Base-by-base conservation (phyloP, 1,140 invertebrate genomes). In the Cardiocondyla obscurior region DNA sequence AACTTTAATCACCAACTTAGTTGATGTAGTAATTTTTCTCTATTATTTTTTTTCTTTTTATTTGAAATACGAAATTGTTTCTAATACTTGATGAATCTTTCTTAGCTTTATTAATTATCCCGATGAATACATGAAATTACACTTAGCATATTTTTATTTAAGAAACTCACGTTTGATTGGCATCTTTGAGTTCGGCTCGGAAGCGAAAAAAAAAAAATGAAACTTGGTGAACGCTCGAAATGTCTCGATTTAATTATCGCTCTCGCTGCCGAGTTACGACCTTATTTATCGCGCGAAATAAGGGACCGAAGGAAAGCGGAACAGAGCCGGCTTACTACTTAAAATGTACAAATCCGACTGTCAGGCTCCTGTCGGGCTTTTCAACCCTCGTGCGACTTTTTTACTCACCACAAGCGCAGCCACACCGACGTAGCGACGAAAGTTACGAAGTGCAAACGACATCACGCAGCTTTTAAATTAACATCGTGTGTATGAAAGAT, bases 321-420 rank as follows among this genome's bases (percentile, higher is more conserved):
- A 77, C 73, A 67, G 64, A 84, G 82, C 73, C 72, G 73, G 58
- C 70, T 82, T 84, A 76, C 76, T 85, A 82, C 87, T 84, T 88
- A 89, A 88, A 83, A 88, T 83, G 89, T 90, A 90, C 86, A 91
- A 91, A 90, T 90, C 86, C 86, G 82, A 82, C 82, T 90, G 90
- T 91, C 90, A 90, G 84, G 86, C 85, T 84, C 36, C 73, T 73
- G 89, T 91, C 90, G 84, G 83, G 81, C 70, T 60, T 81, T 86
- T 86, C 77, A 82, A 85, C 88, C 86, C 85, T 81, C 67, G 67
- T 67, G 64, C 81, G 65, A 83, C 86, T 82, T 86, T 70, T 82
- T 73, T 81, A 55, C 65, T 76, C 87, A 53, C 81, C 88, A 79
- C 83, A 82, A 74, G 64, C 84, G 57, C 70, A 77, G 81, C 53